Evolutionary conservation across 2,113 vertebrate species (phyloP).

Genomic region (Ageneiosus marmoratus): DNA sequence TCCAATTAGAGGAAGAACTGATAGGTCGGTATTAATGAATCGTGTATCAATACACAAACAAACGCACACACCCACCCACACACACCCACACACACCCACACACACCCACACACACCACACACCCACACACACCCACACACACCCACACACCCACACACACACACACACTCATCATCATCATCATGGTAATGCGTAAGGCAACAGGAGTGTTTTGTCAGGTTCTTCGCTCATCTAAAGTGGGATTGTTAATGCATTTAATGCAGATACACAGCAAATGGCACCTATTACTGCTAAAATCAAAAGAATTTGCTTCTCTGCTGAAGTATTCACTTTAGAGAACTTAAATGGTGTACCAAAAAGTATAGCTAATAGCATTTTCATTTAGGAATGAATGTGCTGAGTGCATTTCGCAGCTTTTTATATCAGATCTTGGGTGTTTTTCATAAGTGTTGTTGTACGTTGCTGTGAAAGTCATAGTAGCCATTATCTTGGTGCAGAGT

Average conservation of each 20-base stretch:
- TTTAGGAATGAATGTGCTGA: not conserved
- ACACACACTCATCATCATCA: not conserved
- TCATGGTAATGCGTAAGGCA: not conserved
- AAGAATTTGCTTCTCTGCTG: constrained; percentile 10
- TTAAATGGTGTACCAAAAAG: not conserved
- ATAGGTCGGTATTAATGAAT: constrained; percentile 27
- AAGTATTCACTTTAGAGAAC: constrained; percentile 1
- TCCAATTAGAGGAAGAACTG: constrained; percentile 42
- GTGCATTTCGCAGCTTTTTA: not conserved
- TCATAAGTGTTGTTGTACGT: not conserved
- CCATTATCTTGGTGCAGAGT: constrained; percentile 25
- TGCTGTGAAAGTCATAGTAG: constrained; percentile 24
- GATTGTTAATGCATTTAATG: not conserved
- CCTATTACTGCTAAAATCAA: not conserved
- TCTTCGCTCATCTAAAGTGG: not conserved
- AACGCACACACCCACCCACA: too few species aligned
- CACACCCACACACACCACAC: too few species aligned
- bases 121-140: too few species aligned
- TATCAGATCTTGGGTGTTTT: constrained; percentile 6
- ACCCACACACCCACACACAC: too few species aligned
- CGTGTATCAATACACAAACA: not conserved
- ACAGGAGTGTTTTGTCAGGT: not conserved
- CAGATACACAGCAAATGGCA: not conserved
- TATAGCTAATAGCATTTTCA: constrained; percentile 4
- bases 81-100: too few species aligned